These are phyloP conservation scores for Calliopsis andreniformis DNA, from an alignment of 1,140 invertebrate genomes.

Conservation along the genomic window DNA sequence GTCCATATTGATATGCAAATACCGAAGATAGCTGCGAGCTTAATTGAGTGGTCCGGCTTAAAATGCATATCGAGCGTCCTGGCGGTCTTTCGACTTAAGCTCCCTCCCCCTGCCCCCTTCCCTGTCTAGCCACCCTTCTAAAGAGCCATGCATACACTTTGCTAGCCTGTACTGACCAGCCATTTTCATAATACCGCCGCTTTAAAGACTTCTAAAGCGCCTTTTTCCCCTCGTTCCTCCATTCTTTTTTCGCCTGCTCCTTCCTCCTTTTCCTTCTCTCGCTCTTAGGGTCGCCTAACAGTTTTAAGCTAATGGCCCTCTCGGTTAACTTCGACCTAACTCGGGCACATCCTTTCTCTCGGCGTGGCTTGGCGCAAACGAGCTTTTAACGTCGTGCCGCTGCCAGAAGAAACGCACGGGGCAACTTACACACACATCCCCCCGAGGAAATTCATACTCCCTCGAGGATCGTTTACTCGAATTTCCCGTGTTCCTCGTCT, in stretches of 20 bases:
- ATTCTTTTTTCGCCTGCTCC: neutral
- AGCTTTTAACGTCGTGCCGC: slow-evolving; percentile 69
- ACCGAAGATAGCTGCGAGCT: slow-evolving; percentile 63
- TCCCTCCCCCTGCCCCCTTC: neutral
- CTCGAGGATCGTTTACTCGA: neutral
- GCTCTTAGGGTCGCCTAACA: slow-evolving; percentile 57
- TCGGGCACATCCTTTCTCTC: slow-evolving; percentile 54
- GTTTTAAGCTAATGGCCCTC: slow-evolving; percentile 71
- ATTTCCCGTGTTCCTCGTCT: slow-evolving; percentile 13
- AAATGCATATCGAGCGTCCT: slow-evolving; percentile 54
- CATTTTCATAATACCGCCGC: slow-evolving; percentile 65
- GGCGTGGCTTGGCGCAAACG: slow-evolving; percentile 59
- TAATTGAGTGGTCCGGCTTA: slow-evolving; percentile 74
- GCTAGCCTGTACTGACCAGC: slow-evolving; percentile 22
- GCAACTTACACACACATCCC: neutral
- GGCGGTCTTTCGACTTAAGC: slow-evolving; percentile 32
- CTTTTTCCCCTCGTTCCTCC: slow-evolving; percentile 15
- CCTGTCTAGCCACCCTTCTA: neutral
- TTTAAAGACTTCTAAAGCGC: slow-evolving; percentile 64
- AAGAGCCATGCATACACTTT: slow-evolving; percentile 16
- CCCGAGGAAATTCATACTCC: slow-evolving; percentile 22
- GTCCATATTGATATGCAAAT: slow-evolving; percentile 75
- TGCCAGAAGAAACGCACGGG: slow-evolving; percentile 21
- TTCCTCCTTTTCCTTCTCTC: slow-evolving; percentile 14
- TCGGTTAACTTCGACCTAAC: slow-evolving; percentile 60